These are phyloP conservation scores for Hylia prasina DNA, from an alignment of 2,113 vertebrate genomes.

Conservation along the genomic window DNA sequence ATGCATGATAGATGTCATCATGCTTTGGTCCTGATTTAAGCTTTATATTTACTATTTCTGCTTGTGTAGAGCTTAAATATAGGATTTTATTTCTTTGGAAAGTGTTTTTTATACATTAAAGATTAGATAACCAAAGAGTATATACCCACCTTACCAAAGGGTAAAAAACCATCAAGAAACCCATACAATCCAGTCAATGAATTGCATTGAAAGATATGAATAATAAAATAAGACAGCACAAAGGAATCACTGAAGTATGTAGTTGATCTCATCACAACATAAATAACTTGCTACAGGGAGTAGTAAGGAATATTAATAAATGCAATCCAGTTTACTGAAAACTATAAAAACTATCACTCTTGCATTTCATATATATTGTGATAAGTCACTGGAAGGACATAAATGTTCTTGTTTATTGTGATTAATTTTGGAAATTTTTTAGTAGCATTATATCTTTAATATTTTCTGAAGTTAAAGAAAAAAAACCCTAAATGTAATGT, in stretches of 20 bases:
- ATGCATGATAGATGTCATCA: not conserved
- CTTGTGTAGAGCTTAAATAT: not conserved
- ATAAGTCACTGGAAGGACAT: not conserved
- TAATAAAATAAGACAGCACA: not conserved
- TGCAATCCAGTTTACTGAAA: not conserved
- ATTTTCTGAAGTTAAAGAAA: not conserved
- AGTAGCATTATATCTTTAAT: not conserved
- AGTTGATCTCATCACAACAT: not conserved
- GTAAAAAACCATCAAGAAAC: rapidly evolving
- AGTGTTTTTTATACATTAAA: not conserved
- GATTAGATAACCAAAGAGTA: not conserved
- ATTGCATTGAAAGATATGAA: not conserved
- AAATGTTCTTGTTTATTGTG: not conserved
- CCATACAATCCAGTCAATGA: not conserved
- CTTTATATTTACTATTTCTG: not conserved
- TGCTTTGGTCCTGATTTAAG: not conserved
- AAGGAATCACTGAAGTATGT: not conserved
- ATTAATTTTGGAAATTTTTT: not conserved
- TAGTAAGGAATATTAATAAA: not conserved
- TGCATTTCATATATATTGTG: not conserved
- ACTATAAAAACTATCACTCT: not conserved
- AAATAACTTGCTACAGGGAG: not conserved
- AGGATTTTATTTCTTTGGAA: not conserved
- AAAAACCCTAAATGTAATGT: not conserved
- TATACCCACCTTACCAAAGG: not conserved